A percentile compares a stretch with the other conserved stretches of the same genome.
Conservation (phyloP, 2,797 vertebrate species). For the Urosaurus nigricauda region DNA sequence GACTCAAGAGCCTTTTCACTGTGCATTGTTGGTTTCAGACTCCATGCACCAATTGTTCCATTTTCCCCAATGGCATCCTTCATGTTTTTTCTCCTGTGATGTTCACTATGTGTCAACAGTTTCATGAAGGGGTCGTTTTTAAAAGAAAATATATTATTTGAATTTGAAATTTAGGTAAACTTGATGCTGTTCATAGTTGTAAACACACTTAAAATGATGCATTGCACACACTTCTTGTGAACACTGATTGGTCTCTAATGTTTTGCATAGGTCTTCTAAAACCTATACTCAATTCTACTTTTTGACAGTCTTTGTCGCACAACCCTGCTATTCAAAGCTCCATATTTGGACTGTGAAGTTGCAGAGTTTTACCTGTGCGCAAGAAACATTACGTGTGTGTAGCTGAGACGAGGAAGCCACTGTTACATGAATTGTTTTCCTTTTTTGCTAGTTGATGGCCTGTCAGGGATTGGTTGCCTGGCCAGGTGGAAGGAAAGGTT, state of each 20-base stretch:
- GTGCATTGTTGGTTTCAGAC: constrained; percentile 32
- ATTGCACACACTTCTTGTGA: constrained; percentile 56
- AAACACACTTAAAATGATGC: constrained; percentile 44
- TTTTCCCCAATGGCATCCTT: constrained; percentile 23
- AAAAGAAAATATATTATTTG: constrained; percentile 32
- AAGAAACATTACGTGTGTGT: not conserved
- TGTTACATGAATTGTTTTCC: not conserved
- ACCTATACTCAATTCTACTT: constrained; percentile 1
- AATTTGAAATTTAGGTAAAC: constrained; percentile 64
- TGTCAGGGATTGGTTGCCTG: not conserved
- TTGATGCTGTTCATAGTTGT: constrained; percentile 66
- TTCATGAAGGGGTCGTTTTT: constrained; percentile 41
- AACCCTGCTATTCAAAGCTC: not conserved
- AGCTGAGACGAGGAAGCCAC: not conserved
- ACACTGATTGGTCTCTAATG: not conserved
- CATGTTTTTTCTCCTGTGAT: constrained; percentile 25
- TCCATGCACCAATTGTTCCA: constrained; percentile 39
- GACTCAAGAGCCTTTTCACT: constrained; percentile 56
- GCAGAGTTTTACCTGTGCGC: not conserved
- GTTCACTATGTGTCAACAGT: constrained; percentile 1
- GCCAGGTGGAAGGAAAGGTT: not conserved
- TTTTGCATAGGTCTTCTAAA: constrained; percentile 6
- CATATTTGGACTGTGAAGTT: not conserved
- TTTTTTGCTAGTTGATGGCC: not conserved
- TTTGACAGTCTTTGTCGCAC: not conserved